Percentiles rank a stretch among this genome's conserved stretches.
Evolutionary conservation across 2,888 invertebrate species (phyloP).

Genomic region (Lepidochitona cinerea): DNA sequence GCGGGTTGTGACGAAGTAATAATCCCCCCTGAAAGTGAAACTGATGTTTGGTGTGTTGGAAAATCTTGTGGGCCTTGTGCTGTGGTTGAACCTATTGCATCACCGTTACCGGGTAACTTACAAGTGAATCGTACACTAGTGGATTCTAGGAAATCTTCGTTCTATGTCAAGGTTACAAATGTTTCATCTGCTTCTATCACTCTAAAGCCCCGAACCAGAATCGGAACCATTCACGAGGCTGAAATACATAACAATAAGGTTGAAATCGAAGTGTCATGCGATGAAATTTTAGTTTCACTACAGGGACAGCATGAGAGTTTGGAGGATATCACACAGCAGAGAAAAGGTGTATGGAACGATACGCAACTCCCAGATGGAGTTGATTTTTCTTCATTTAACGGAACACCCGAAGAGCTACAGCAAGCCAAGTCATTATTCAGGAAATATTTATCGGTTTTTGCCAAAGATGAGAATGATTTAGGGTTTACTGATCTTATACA

Average conservation of each 20-base stretch:
- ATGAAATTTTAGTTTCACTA: neutral
- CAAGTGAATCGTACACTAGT: slow-evolving; percentile 2
- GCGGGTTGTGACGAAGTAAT: neutral
- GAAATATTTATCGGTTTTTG: slow-evolving; percentile 9
- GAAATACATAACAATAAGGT: neutral
- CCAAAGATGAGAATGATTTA: neutral
- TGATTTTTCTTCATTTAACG: neutral
- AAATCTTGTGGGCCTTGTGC: neutral
- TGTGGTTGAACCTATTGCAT: neutral
- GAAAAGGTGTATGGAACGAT: neutral
- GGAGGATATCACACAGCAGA: neutral
- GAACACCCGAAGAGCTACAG: neutral
- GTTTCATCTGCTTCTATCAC: neutral
- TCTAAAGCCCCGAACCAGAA: slow-evolving; percentile 5
- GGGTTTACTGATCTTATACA: too few species aligned
- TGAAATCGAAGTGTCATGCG: neutral
- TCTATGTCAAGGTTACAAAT: neutral
- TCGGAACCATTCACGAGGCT: neutral
- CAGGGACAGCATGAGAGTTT: too few species aligned
- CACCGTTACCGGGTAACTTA: neutral
- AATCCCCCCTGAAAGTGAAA: neutral
- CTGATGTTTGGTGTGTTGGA: neutral
- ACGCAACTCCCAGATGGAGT: neutral
- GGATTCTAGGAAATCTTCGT: neutral
- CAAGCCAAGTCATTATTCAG: neutral